These are phyloP conservation scores for Eumaeus atala DNA, from an alignment of 1,140 invertebrate species.

Conservation along the genomic window DNA sequence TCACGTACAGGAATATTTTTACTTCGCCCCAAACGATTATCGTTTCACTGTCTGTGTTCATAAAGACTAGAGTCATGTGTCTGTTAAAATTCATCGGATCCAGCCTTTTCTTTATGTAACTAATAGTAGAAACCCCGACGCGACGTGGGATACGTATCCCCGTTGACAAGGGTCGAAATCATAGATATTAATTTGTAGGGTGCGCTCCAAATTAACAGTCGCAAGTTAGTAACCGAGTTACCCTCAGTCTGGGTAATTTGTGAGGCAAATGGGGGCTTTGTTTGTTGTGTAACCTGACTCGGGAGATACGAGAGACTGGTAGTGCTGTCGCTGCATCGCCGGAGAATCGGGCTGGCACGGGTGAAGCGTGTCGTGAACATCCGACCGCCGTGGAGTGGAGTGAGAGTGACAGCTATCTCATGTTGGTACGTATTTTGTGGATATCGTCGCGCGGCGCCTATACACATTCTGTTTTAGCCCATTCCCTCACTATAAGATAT, in stretches of 20 bases:
- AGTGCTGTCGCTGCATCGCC: no score
- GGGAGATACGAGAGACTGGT: no score
- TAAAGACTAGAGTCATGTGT: background rate
- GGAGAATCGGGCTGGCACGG: no score
- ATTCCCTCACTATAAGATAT: no score
- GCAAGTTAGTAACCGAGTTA: constrained; percentile 48
- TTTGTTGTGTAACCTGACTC: background rate
- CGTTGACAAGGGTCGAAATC: constrained; percentile 67
- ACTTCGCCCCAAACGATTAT: background rate
- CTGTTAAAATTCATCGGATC: background rate
- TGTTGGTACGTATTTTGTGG: no score
- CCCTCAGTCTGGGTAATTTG: constrained; percentile 50
- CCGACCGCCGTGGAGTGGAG: no score
- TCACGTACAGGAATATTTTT: background rate
- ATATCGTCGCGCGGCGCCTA: no score
- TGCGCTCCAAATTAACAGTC: constrained; percentile 59
- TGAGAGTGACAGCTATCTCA: no score
- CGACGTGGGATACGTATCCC: constrained; percentile 24
- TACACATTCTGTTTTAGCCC: no score
- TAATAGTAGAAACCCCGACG: constrained; percentile 11
- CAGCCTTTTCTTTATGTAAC: constrained; percentile 5
- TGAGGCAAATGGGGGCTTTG: constrained; percentile 27
- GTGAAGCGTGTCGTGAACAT: no score
- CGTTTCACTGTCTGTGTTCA: background rate
- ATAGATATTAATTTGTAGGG: constrained; percentile 66